Conservation (phyloP, 1,140 invertebrate species). For the Drosophila setifemur region DNA sequence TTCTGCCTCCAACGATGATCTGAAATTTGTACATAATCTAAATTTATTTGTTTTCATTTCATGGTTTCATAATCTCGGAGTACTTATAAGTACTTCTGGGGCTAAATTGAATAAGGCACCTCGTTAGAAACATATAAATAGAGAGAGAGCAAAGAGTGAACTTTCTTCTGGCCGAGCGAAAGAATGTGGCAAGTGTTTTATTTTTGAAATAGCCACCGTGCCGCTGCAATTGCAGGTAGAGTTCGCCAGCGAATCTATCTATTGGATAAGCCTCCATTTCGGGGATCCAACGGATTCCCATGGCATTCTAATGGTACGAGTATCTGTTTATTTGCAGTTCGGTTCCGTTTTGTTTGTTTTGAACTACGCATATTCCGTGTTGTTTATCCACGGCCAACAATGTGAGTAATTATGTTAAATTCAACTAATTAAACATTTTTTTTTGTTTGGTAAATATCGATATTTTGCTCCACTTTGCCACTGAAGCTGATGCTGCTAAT, state of each 20-base stretch:
- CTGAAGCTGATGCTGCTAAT: slow-evolving; percentile 61
- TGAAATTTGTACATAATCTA: no score
- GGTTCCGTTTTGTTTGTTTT: slow-evolving; percentile 33
- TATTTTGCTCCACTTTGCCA: slow-evolving; percentile 31
- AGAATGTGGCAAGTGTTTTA: slow-evolving; percentile 61
- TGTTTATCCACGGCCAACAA: slow-evolving; percentile 51
- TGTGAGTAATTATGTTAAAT: slow-evolving; percentile 76
- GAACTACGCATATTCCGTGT: slow-evolving; percentile 20
- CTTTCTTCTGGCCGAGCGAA: slow-evolving; percentile 24
- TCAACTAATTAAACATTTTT: slow-evolving; percentile 70
- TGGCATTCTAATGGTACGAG: not conserved
- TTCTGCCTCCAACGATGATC: no score
- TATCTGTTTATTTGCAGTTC: slow-evolving; percentile 21
- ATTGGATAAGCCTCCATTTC: no score
- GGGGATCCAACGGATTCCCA: slow-evolving; percentile 5
- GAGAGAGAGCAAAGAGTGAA: slow-evolving; percentile 39
- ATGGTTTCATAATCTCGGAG: slow-evolving; percentile 19
- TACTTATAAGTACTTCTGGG: slow-evolving; percentile 6
- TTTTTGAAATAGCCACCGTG: slow-evolving; percentile 37
- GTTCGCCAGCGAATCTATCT: no score
- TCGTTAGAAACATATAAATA: slow-evolving; percentile 50
- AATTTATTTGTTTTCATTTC: no score
- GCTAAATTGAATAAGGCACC: slow-evolving; percentile 40
- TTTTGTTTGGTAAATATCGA: slow-evolving; percentile 6
- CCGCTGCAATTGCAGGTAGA: slow-evolving; percentile 34